Percentiles rank a stretch among this genome's conserved stretches.
Conservation (phyloP, 2,888 invertebrate species). For the Caenorhabditis auriculariae region DNA sequence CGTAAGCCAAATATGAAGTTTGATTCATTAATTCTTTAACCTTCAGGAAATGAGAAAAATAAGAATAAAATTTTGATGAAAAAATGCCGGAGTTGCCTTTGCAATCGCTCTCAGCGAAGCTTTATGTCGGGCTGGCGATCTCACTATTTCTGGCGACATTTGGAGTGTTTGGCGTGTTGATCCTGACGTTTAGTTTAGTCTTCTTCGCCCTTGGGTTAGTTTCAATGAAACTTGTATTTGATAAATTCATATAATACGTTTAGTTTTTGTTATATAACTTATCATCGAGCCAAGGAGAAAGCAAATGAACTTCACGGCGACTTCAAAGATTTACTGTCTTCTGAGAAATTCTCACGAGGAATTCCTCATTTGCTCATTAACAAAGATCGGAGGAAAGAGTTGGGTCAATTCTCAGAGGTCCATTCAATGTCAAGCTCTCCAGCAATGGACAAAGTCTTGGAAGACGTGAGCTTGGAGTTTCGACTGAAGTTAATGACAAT, state of each 20-base stretch:
- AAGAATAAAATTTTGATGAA: not conserved
- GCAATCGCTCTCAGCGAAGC: constrained; percentile 11
- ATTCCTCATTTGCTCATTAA: constrained; percentile 37
- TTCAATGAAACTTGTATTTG: not conserved
- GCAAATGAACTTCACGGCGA: constrained; percentile 16
- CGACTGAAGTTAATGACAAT: no score
- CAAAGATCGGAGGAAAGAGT: constrained; percentile 21
- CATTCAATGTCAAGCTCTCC: constrained; percentile 44
- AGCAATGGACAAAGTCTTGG: constrained; percentile 40
- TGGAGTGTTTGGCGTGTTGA: constrained; percentile 35
- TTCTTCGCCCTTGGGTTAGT: constrained; percentile 37
- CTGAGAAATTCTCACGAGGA: constrained; percentile 28
- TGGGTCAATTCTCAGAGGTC: constrained; percentile 24
- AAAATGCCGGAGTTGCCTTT: no score
- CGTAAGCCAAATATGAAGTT: no score
- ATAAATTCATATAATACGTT: not conserved
- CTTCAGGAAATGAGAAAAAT: not conserved
- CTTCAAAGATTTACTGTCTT: constrained; percentile 14
- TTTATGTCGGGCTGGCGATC: constrained; percentile 29
- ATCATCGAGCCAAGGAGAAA: constrained; percentile 25
- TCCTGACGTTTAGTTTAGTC: constrained; percentile 19
- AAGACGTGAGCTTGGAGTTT: constrained; percentile 30
- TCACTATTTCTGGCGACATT: constrained; percentile 40
- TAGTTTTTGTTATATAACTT: constrained; percentile 33
- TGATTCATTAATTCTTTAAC: no score